phyloP scores from a whole-genome alignment of 2,113 vertebrate species.

The Mola mola region DNA sequence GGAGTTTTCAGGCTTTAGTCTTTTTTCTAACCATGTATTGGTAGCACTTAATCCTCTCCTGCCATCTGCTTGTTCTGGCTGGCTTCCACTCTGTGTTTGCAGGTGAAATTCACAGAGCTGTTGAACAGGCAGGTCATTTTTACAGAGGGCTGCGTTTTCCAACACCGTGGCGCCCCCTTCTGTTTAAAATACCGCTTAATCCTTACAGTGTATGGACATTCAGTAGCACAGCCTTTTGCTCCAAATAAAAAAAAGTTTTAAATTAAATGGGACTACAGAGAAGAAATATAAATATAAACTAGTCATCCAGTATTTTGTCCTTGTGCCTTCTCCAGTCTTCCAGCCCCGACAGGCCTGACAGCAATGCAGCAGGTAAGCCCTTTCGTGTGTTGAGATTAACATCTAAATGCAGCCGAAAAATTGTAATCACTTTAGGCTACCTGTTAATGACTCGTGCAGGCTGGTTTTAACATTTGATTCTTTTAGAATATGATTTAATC shows the following conservation, averaged over 20 bases:
- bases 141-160: not conserved
- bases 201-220: too few relatives aligned
- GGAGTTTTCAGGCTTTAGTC: constrained; percentile 33
- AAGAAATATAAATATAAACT: too few relatives aligned
- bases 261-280: too few relatives aligned
- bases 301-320: not conserved
- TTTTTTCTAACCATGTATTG: constrained; percentile 49
- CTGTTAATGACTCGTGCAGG: too few relatives aligned
- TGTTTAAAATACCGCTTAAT: constrained; percentile 13
- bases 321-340: constrained; percentile 56
- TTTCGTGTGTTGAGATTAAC: not conserved
- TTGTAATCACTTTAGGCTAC: not conserved
- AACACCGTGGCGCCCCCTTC: constrained; percentile 36
- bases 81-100: constrained; percentile 13
- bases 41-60: constrained; percentile 28
- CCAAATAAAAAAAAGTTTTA: too few relatives aligned
- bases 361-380: constrained; percentile 83
- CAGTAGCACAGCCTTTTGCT: too few relatives aligned
- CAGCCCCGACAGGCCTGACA: constrained; percentile 85
- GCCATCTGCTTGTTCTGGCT: constrained; percentile 46
- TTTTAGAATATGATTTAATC: not conserved
- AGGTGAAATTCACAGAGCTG: constrained; percentile 10
- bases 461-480: not conserved
- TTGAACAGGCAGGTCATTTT: not conserved
- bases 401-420: not conserved